Evolutionary conservation across 37 sponge, comb jelly and placozoan species (phyloP), one percentile per base, ranked within the genome.

Genomic region (Hexactinellida sp.): DNA sequence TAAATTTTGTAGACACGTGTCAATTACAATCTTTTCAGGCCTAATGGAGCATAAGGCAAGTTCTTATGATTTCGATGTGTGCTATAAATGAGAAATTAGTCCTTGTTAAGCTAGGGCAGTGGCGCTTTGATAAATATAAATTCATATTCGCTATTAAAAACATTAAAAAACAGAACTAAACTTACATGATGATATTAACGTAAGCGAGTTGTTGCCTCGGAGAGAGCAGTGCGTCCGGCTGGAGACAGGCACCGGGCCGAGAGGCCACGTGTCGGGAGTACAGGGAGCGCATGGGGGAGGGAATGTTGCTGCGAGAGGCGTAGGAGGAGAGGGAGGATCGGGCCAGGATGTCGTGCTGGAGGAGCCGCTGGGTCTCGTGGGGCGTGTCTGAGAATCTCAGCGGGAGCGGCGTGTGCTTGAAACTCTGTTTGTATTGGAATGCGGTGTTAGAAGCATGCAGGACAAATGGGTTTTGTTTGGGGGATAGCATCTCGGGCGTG

Each of bases 241-340:
- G 76, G 35, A 54, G 36, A 9, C 25, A 13, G 23, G 54, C 23
- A n/a, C 24, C 54, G 38, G 39, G 55, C 37, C 37, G 38, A 5
- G 87, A 24, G 13, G 38, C 30, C 38, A 38, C 36, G 34, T 34
- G 36, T 38, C 36, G 83, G 38, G 76, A 86, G 76, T 54, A 36
- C 38, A 38, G 83, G 36, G 54, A 34, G 0, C 83, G 38, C 52
- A 36, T 63, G 34, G 76, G 76, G 5, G 76, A 63, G 34, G 76
- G 76, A 23, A 63, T 10, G 34, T 63, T 63, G 34, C 34, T 63
- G 34, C 76, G 76, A 21, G 76, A 63, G 3, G 76, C 76, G 34
- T 63, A 63, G 21, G 76, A 63, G 30, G 76, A 63, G 76, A 63
- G 76, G 13, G 76, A 63, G 13, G 76, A 63, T 32, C 76, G 76